Base-by-base conservation (phyloP, 2,113 vertebrate species). In the Anguilla rostrata region DNA sequence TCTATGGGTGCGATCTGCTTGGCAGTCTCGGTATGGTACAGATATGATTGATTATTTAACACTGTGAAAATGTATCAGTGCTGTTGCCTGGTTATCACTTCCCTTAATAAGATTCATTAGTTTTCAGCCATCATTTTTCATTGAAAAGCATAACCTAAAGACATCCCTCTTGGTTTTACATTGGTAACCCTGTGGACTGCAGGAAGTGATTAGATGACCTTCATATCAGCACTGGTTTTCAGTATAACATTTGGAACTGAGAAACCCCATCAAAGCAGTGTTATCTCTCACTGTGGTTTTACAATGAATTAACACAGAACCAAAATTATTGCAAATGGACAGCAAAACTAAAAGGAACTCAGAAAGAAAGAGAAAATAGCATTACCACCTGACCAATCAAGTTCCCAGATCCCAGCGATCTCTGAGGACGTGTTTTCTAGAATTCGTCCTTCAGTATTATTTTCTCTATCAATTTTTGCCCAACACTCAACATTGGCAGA, bases 401-500 rank as follows among this genome's bases (percentile, higher is more conserved):
- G 78, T 88, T 87, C 18, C 29, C 16, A 15, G 16, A 1, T 49
- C 18, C 39, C 78, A 86, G 3, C 57, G 22, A 80, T 60, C 39
- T 12, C 56, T 86, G 39, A 66, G 39, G 34, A 86, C 66, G 78
- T 41, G 57, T 26, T 20, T 26, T 34, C 41, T 16, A 63, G 39
- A 78, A 49, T 84, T 49, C 46, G 63, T 78, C 83, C 43, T 49
- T 49, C n/a, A 75, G 71, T 34, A 34, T 75, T n/a, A 34, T 34
- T 75, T 75, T 11, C n/a, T 75, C 26, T 12, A 26, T 66, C 1
- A n/a, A 11, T 14, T 20, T 66, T 81, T 40, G 22, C 14, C 46
- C 53, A 20, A 40, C 40, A 81, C 26, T 81, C 56, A 91, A 88
- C 90, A 89, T 91, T 87, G 34, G 85, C 87, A 81, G 88, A 81